Percentiles rank a stretch among this genome's conserved stretches.
These are phyloP conservation scores for Latrodectus elegans DNA, from an alignment of 2,888 invertebrate genomes.

Conservation along the genomic window DNA sequence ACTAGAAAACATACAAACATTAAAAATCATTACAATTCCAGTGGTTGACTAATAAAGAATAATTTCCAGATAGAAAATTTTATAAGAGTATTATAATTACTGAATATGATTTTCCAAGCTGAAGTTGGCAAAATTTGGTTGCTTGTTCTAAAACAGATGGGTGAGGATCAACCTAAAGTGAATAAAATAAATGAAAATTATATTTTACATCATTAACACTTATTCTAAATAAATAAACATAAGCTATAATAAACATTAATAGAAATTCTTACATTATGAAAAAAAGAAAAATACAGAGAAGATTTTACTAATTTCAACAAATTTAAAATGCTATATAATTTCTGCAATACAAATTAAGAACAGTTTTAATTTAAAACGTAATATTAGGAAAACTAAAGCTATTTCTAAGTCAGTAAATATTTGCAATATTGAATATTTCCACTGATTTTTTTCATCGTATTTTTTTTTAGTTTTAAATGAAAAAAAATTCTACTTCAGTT, in stretches of 20 bases:
- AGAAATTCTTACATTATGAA: neutral
- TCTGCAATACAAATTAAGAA: no score
- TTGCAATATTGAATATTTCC: no score
- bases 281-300: conserved; percentile 20
- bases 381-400: no score
- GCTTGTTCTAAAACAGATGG: conserved; percentile 73
- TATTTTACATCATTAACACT: neutral
- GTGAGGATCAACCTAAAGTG: conserved; percentile 63
- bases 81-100: conserved; percentile 29
- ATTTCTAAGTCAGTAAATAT: no score
- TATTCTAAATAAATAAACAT: neutral
- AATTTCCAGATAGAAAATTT: neutral
- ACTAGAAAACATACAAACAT: neutral
- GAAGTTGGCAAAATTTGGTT: conserved; percentile 73
- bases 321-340: no score
- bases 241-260: neutral
- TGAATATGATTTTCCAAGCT: conserved; percentile 66
- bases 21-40: neutral
- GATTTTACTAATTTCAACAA: no score
- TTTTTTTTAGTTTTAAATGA: no score
- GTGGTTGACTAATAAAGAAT: neutral
- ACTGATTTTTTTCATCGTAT: no score
- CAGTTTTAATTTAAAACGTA: no score
- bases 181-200: neutral
- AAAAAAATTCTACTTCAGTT: no score